A percentile compares a stretch with the other conserved stretches of the same genome.
Evolutionary conservation across 1,140 invertebrate species (phyloP).

Genomic region (Mya arenaria): DNA sequence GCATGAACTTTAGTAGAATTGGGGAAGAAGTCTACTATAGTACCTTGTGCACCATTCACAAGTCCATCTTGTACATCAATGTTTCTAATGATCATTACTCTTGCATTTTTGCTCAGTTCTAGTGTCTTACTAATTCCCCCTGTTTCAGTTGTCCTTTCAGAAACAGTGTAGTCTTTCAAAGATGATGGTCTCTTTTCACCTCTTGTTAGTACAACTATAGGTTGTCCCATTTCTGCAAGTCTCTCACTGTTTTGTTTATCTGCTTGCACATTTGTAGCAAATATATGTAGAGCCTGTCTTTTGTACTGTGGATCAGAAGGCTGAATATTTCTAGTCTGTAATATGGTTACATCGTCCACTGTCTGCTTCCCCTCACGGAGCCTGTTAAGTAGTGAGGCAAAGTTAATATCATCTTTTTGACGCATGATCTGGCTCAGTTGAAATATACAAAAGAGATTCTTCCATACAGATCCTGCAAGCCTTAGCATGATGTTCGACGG

Average conservation of each 20-base stretch:
- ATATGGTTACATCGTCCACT: conserved; percentile 9
- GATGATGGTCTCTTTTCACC: conserved; percentile 19
- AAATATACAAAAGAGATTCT: conserved; percentile 1
- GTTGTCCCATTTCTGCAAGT: conserved; percentile 12
- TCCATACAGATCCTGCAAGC: conserved; percentile 38
- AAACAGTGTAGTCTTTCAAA: conserved; percentile 29
- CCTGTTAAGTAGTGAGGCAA: conserved; percentile 21
- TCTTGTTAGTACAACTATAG: conserved; percentile 8
- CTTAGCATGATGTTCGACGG: conserved; percentile 5
- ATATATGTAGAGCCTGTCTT: conserved; percentile 29
- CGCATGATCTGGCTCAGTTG: conserved; percentile 35
- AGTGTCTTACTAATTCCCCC: conserved; percentile 37
- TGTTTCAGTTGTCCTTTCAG: conserved; percentile 34
- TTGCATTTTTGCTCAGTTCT: conserved; percentile 23
- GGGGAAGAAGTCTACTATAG: conserved; percentile 7
- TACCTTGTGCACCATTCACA: conserved; percentile 42
- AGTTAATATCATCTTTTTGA: conserved; percentile 17
- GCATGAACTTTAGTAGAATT: conserved; percentile 6
- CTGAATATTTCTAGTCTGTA: conserved; percentile 21
- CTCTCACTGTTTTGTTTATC: conserved; percentile 41
- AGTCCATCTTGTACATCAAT: conserved; percentile 46
- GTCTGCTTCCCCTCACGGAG: conserved; percentile 11
- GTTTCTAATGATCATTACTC: conserved; percentile 46
- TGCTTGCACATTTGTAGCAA: conserved; percentile 25
- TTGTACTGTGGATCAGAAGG: conserved; percentile 22